A percentile compares a stretch with the other conserved stretches of the same genome.
phyloP scores from a whole-genome alignment of 1,140 invertebrate genomes.

The Protaetia brevitarsis region DNA sequence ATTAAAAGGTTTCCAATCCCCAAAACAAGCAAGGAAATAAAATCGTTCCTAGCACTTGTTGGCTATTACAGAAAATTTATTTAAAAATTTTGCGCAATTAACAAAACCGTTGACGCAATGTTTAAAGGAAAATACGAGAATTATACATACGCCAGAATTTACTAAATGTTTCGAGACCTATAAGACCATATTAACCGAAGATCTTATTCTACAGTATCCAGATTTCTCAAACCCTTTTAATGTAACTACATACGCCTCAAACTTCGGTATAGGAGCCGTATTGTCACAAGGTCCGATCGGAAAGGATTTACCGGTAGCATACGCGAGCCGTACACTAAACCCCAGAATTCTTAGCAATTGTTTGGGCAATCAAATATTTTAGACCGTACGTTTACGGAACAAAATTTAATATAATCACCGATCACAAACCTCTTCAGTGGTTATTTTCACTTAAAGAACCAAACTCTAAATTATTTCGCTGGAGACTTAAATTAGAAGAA shows the following conservation, averaged over 20 bases:
- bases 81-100: conserved; percentile 28
- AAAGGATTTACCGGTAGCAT: conserved; percentile 38
- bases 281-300: conserved; percentile 37
- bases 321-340: conserved; percentile 35
- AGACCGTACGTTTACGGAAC: conserved; percentile 30
- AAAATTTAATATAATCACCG: conserved; percentile 37
- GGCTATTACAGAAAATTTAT: conserved; percentile 33
- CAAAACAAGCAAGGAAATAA: conserved; percentile 35
- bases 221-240: conserved; percentile 33
- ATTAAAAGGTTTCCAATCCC: conserved; percentile 31
- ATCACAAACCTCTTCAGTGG: conserved; percentile 45
- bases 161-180: conserved; percentile 28
- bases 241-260: conserved; percentile 41
- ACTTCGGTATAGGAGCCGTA: conserved; percentile 36
- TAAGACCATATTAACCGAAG: conserved; percentile 35
- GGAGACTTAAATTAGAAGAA: too few species aligned
- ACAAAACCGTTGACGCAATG: conserved; percentile 26
- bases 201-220: conserved; percentile 40
- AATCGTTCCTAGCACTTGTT: conserved; percentile 30
- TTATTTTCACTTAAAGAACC: conserved; percentile 17
- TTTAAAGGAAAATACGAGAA: conserved; percentile 35
- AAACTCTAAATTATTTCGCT: too few species aligned
- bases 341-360: conserved; percentile 29
- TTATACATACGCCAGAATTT: too few species aligned
- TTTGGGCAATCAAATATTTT: conserved; percentile 26